Evolutionary conservation across 1,140 invertebrate genomes (phyloP).

Genomic region (Pectinophora gossypiella): DNA sequence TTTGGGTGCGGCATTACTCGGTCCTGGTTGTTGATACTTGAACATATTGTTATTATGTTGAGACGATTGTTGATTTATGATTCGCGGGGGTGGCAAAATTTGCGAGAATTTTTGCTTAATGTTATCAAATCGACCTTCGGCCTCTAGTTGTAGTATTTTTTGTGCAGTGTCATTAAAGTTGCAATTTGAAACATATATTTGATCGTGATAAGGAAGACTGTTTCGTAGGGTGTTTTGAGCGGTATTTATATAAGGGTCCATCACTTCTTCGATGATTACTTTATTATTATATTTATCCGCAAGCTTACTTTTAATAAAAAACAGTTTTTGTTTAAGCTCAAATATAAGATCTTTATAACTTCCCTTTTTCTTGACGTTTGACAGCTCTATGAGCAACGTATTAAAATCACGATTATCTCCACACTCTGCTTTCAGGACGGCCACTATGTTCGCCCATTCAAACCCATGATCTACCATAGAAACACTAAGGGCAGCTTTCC

Average conservation of each 20-base stretch:
- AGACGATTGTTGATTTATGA: constrained; percentile 1
- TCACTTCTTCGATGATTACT: constrained; percentile 8
- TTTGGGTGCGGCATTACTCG: too few relatives aligned
- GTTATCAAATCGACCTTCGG: constrained; percentile 15
- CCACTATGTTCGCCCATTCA: neutral
- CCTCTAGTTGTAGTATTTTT: constrained; percentile 14
- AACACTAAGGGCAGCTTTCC: neutral
- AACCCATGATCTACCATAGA: neutral
- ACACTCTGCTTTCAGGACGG: neutral
- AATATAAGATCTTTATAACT: neutral
- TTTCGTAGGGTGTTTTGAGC: constrained; percentile 14
- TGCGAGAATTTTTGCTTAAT: constrained; percentile 18
- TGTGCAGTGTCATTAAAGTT: constrained; percentile 9
- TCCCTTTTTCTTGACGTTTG: neutral
- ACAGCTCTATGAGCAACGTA: neutral
- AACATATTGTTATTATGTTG: neutral
- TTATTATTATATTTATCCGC: constrained; percentile 1
- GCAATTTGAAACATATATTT: constrained; percentile 12
- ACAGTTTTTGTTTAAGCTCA: neutral
- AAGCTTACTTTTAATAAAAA: neutral
- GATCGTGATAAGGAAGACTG: constrained; percentile 12
- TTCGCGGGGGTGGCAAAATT: constrained; percentile 7
- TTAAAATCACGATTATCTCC: neutral
- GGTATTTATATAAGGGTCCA: constrained; percentile 13
- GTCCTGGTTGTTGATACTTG: too few relatives aligned